Evolutionary conservation across 1,140 invertebrate genomes (phyloP).

Genomic region (Elymnias hypermnestra): DNA sequence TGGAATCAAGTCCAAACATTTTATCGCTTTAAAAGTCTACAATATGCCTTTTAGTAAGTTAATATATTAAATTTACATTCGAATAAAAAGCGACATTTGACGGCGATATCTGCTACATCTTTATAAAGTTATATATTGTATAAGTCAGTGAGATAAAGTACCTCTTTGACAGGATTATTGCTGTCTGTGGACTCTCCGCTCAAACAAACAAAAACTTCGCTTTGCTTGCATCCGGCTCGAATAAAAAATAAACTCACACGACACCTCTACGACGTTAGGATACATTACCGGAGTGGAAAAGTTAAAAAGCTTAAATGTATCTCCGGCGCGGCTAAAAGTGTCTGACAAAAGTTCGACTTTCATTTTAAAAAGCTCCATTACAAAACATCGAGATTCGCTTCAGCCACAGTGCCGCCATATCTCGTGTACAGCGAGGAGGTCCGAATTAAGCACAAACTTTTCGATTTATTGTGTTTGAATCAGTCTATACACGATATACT

Average conservation of each 20-base stretch:
- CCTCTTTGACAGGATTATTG: no score
- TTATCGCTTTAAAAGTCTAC: no score
- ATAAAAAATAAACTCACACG: conserved; percentile 60
- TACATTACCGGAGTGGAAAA: conserved; percentile 75
- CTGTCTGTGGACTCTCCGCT: no score
- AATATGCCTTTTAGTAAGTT: no score
- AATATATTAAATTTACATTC: no score
- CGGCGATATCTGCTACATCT: no score
- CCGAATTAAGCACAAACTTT: conserved; percentile 56
- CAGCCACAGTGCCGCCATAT: conserved; percentile 49
- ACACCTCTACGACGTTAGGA: conserved; percentile 61
- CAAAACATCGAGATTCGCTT: conserved; percentile 74
- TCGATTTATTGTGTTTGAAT: conserved; percentile 52
- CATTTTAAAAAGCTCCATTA: conserved; percentile 49
- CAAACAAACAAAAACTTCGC: conserved; percentile 60
- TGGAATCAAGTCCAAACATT: no score
- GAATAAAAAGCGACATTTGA: no score
- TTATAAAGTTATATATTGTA: no score
- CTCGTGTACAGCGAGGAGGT: conserved; percentile 9
- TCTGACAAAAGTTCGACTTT: conserved; percentile 76
- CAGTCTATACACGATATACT: conserved; percentile 10
- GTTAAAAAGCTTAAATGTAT: conserved; percentile 77
- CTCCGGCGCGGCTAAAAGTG: conserved; percentile 72
- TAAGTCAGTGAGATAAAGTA: no score
- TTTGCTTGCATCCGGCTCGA: conserved; percentile 37